These are phyloP conservation scores for Prorops nasuta DNA, from an alignment of 1,140 invertebrate species.

Conservation along the genomic window DNA sequence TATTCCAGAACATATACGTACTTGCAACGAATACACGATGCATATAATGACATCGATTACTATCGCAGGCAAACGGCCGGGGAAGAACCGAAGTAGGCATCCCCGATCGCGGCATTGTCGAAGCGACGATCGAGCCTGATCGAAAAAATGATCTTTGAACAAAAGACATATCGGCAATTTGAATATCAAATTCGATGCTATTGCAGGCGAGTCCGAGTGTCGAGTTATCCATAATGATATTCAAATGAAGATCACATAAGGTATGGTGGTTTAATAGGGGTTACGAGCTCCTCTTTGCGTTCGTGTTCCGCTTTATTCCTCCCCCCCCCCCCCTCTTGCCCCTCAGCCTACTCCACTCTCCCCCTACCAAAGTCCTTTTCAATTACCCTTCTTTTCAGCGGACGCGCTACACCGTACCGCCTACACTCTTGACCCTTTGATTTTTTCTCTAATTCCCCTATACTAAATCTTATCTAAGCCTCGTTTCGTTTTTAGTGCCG, in stretches of 20 bases:
- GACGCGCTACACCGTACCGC: too few relatives aligned
- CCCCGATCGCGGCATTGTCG: slow-evolving; percentile 13
- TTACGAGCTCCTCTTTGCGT: slow-evolving; percentile 30
- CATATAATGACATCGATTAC: too few relatives aligned
- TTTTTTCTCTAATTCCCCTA: too few relatives aligned
- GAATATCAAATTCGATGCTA: slow-evolving; percentile 54
- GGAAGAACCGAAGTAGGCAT: too few relatives aligned
- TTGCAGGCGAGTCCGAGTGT: slow-evolving; percentile 15
- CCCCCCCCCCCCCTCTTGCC: not conserved
- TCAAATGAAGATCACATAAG: slow-evolving; percentile 56
- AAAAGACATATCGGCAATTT: slow-evolving; percentile 44
- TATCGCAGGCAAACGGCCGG: too few relatives aligned
- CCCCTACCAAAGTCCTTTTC: too few relatives aligned
- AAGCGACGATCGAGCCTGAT: slow-evolving; percentile 31
- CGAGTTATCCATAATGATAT: slow-evolving; percentile 56
- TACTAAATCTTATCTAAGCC: too few relatives aligned
- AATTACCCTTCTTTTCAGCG: too few relatives aligned
- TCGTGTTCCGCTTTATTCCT: slow-evolving; percentile 10
- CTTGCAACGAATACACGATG: too few relatives aligned
- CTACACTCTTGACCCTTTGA: too few relatives aligned
- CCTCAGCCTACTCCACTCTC: not conserved
- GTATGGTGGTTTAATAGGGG: slow-evolving; percentile 46
- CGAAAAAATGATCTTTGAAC: slow-evolving; percentile 11
- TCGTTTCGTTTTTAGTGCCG: too few relatives aligned
- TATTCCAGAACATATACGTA: too few relatives aligned